Percentiles rank a stretch among this genome's conserved stretches.
phyloP scores from a whole-genome alignment of 1,140 invertebrate species.

The Ostrea denselamellosa region DNA sequence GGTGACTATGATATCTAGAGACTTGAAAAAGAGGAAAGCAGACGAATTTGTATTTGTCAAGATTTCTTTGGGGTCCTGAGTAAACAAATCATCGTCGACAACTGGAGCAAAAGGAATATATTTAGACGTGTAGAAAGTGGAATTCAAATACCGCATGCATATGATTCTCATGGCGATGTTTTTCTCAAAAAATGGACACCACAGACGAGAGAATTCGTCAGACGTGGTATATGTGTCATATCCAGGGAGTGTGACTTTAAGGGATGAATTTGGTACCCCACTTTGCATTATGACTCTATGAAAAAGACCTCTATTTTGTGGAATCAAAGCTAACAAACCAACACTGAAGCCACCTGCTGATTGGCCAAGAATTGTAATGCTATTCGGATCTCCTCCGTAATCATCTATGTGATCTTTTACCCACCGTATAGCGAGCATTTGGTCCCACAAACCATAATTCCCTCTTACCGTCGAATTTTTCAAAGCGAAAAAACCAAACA shows the following conservation, averaged over 20 bases:
- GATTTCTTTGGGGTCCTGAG: not conserved
- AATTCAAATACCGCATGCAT: not conserved
- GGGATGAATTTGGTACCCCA: not conserved
- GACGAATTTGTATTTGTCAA: not conserved
- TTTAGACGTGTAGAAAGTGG: not conserved
- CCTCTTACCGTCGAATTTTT: not conserved
- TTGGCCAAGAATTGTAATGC: slow-evolving; percentile 28
- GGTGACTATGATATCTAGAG: slow-evolving; percentile 8
- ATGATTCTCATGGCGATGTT: not conserved
- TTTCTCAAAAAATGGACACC: slow-evolving; percentile 4
- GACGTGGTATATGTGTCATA: slow-evolving; percentile 7
- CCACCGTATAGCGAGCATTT: not conserved
- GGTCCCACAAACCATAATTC: slow-evolving; percentile 10
- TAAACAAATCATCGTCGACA: slow-evolving; percentile 37
- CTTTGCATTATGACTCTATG: slow-evolving; percentile 10
- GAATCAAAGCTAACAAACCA: not conserved
- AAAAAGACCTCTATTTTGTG: not conserved
- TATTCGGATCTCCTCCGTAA: slow-evolving; percentile 23
- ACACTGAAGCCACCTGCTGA: slow-evolving; percentile 29
- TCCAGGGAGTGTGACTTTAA: not conserved
- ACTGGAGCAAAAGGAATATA: slow-evolving; percentile 30
- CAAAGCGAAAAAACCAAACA: not conserved
- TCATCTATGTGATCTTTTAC: slow-evolving; percentile 10
- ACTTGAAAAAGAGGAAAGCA: slow-evolving; percentile 17
- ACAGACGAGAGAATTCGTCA: not conserved